Conservation (phyloP, 2,888 invertebrate species). For the Osedax frankpressi region DNA sequence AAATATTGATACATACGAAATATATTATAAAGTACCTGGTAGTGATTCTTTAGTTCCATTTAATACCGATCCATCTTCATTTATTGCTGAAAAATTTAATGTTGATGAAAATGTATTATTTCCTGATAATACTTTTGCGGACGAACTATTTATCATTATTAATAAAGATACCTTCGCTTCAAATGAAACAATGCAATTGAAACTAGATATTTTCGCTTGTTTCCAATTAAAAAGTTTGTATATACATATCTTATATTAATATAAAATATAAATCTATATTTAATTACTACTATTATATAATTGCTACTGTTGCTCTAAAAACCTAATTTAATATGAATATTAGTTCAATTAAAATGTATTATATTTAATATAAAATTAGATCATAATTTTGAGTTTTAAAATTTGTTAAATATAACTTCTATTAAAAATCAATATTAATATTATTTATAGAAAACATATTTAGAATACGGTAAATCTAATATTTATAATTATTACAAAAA, state of each 20-base stretch:
- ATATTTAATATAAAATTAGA: too few species aligned
- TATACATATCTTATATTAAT: neutral
- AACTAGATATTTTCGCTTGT: neutral
- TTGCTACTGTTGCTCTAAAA: too few species aligned
- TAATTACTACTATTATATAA: too few species aligned
- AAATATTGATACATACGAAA: neutral
- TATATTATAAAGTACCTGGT: neutral
- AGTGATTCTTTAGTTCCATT: neutral
- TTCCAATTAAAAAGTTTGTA: neutral
- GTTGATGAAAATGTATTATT: neutral
- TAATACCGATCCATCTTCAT: neutral
- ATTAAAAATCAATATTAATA: too few species aligned
- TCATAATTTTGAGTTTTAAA: too few species aligned
- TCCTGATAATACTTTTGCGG: neutral
- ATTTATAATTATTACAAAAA: too few species aligned
- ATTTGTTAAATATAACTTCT: too few species aligned
- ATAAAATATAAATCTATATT: too few species aligned
- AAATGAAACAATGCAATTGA: neutral
- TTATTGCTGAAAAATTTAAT: neutral
- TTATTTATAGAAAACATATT: too few species aligned
- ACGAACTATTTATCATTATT: neutral
- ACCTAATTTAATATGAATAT: too few species aligned
- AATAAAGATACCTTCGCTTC: neutral
- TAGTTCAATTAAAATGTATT: too few species aligned
- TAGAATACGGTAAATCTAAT: too few species aligned